Conservation (phyloP, 2,113 vertebrate genomes). For the Hiodon alosoides region DNA sequence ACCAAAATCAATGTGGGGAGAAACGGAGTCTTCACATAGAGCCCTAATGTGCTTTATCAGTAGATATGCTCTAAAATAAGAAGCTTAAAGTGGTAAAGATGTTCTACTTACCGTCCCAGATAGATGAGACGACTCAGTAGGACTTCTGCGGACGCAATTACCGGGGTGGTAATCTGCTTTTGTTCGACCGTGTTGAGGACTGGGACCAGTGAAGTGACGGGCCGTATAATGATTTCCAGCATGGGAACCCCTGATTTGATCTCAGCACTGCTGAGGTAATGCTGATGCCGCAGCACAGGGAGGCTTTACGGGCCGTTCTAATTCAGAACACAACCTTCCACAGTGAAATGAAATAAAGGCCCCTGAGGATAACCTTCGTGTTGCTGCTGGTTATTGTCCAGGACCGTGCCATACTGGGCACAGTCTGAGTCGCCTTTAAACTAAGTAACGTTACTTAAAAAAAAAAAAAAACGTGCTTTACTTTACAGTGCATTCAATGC, state of each 20-base stretch:
- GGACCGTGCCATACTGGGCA: background rate
- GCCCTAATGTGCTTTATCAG: slow-evolving; percentile 4
- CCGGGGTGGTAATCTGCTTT: slow-evolving; percentile 24
- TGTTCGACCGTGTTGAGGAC: background rate
- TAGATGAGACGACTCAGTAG: slow-evolving; percentile 9
- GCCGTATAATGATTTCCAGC: slow-evolving; percentile 15
- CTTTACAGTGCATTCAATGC: background rate
- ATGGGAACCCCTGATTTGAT: slow-evolving; percentile 22
- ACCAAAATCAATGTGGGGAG: background rate
- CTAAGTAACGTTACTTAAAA: background rate
- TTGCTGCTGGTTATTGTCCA: background rate
- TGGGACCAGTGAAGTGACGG: slow-evolving; percentile 23
- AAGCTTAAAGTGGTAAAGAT: slow-evolving; percentile 14
- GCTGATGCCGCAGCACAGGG: slow-evolving; percentile 1
- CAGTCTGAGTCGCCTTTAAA: background rate
- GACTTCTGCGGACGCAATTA: slow-evolving; percentile 18
- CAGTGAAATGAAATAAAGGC: slow-evolving; percentile 2
- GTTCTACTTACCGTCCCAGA: slow-evolving; percentile 8
- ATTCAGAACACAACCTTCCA: slow-evolving; percentile 11
- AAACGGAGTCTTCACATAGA: slow-evolving; percentile 4
- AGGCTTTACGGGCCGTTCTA: slow-evolving; percentile 8
- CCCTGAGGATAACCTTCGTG: background rate
- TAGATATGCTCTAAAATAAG: slow-evolving; percentile 1
- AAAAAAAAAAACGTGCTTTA: background rate
- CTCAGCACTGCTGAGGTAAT: slow-evolving; percentile 10